Evolutionary conservation across 2,113 vertebrate genomes (phyloP).

Genomic region (Phrynosoma platyrhinos): DNA sequence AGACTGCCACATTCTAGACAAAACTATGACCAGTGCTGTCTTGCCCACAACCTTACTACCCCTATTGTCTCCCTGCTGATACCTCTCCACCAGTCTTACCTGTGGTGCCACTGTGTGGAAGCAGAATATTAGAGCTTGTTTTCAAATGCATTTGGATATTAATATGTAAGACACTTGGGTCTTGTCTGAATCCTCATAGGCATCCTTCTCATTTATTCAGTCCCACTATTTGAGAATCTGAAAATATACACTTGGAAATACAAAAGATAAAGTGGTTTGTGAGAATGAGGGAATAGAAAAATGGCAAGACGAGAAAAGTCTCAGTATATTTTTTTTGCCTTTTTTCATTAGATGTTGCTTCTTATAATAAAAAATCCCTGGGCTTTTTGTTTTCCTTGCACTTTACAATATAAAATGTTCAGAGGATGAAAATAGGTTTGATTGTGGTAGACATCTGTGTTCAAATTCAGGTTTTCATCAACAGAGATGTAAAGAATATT

Average conservation of each 20-base stretch:
- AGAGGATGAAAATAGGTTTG: neutral
- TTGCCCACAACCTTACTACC: neutral
- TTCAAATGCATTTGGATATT: neutral
- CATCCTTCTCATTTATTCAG: neutral
- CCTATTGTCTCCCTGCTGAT: neutral
- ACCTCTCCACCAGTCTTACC: too few species aligned
- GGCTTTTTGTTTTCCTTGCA: too few species aligned
- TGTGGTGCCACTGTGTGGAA: neutral
- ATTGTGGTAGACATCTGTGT: neutral
- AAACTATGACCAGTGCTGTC: neutral
- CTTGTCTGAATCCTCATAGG: neutral
- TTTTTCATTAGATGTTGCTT: neutral
- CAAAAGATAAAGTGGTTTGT: neutral
- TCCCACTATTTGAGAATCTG: neutral
- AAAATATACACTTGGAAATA: slow-evolving; percentile 1
- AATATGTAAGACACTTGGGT: neutral
- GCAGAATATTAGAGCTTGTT: neutral
- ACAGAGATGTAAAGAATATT: too few species aligned
- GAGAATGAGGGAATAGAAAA: neutral
- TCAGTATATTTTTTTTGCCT: neutral
- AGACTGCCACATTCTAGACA: neutral
- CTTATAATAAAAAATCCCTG: neutral
- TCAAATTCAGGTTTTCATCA: neutral
- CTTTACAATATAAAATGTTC: neutral
- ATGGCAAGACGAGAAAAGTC: neutral